Base-by-base conservation (phyloP, 2,797 vertebrate species). In the Valencia hispanica region DNA sequence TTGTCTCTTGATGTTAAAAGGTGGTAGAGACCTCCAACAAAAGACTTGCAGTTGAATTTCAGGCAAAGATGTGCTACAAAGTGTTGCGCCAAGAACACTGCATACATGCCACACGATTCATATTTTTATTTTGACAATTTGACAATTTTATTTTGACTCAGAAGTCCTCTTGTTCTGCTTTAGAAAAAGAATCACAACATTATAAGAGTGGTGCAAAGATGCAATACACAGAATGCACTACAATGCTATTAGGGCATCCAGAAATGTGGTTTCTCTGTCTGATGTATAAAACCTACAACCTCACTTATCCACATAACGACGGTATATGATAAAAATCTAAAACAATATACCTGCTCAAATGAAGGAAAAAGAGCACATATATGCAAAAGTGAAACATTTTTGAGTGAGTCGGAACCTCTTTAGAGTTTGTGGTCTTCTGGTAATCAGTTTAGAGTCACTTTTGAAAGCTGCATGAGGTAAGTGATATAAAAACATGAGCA, bases 161-260 rank as follows among this genome's bases (percentile, higher is more conserved):
- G 4, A 53, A 74, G 74, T 20, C 65, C 25, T n/a, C 17, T 50
- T 30, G 1, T 69, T 68, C 59, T 61, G 48, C 12, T 7, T 32
- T 5, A 77, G 73, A 50, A 61, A n/a, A 47, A 71, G 27, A 83
- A 77, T 82, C 81, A 81, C 48, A 41, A 83, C 72, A 81, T 72
- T 73, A 9, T 32, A 39, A 85, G 70, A 25, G 14, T 5, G 32
- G 27, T 9, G 32, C 61, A 47, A 48, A 43, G 11, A 79, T 83
- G 47, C 87, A 88, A 89, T 84, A 89, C 88, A 79, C 6, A 88
- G 77, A 50, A 78, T 45, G 51, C 48, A 82, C 74, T 59, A 63
- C 47, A 68, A 66, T 69, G 61, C 14, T n/a, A 78, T 81, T 73
- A 78, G 79, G 79, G 82, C 81, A 79, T 61, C 27, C 68, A 51